Conservation (phyloP, 1,140 invertebrate species). For the Condylostylus longicornis region DNA sequence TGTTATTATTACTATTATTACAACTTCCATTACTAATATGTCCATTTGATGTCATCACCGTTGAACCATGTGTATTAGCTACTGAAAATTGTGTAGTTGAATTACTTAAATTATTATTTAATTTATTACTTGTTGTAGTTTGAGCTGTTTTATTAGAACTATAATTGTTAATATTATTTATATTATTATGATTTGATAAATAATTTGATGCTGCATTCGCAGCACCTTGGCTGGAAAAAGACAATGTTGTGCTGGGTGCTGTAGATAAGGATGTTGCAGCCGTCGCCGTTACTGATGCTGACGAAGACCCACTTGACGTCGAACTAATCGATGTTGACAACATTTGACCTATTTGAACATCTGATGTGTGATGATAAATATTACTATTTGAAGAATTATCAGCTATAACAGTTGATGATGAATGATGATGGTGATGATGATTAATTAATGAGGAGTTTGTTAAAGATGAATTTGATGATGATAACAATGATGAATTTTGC, state of each 20-base stretch:
- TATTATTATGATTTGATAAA: conserved; percentile 6
- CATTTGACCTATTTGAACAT: neutral
- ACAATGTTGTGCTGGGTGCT: conserved; percentile 7
- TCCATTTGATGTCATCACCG: conserved; percentile 25
- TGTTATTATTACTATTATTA: neutral
- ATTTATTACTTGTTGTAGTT: conserved; percentile 31
- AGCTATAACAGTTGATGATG: too few relatives aligned
- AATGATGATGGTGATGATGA: too few relatives aligned
- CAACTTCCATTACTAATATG: conserved; percentile 13
- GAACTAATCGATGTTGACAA: neutral
- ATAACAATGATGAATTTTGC: conserved; percentile 13
- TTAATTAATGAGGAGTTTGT: conserved; percentile 15
- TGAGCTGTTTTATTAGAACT: conserved; percentile 15
- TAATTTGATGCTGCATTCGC: neutral
- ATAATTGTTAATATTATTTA: conserved; percentile 8
- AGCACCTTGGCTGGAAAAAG: conserved; percentile 6
- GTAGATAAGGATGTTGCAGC: conserved; percentile 10
- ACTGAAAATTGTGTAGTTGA: conserved; percentile 34
- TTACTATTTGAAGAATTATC: conserved; percentile 5
- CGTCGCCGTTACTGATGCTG: conserved; percentile 12
- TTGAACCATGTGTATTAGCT: neutral
- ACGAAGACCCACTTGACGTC: conserved; percentile 12
- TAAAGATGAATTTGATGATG: conserved; percentile 18
- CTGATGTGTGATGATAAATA: conserved; percentile 4
- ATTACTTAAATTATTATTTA: conserved; percentile 38